These are phyloP conservation scores for Apis cerana DNA, from an alignment of 1,140 invertebrate genomes.

Conservation along the genomic window DNA sequence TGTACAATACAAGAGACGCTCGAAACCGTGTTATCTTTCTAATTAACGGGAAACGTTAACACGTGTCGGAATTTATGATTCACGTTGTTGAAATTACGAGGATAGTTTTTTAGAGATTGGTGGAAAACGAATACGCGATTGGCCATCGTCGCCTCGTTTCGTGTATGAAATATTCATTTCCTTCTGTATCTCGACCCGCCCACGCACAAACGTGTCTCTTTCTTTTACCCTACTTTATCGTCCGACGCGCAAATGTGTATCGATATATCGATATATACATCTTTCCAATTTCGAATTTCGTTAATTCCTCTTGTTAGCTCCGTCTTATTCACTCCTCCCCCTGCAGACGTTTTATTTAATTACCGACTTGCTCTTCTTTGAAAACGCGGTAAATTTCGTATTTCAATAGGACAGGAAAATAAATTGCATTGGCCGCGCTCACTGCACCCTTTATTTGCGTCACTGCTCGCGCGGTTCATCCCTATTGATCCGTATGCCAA, in stretches of 20 bases:
- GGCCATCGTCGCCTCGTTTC: neutral
- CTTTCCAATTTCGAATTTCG: neutral
- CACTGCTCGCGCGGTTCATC: neutral
- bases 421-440: neutral
- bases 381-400: neutral
- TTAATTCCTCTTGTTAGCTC: neutral
- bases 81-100: conserved; percentile 19
- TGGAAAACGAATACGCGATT: neutral
- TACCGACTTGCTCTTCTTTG: neutral
- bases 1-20: too few species aligned
- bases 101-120: neutral
- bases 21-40: neutral
- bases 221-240: conserved; percentile 15
- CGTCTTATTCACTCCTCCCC: too few species aligned
- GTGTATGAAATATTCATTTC: conserved; percentile 41
- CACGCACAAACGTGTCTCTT: neutral
- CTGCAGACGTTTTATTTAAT: too few species aligned
- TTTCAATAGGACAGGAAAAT: neutral
- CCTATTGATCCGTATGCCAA: neutral
- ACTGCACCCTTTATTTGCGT: neutral
- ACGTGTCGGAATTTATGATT: too few species aligned
- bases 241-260: neutral
- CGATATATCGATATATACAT: conserved; percentile 25
- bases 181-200: neutral
- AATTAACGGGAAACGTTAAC: neutral